Percentiles rank a stretch among this genome's conserved stretches.
Evolutionary conservation across 1,140 invertebrate species (phyloP).

Genomic region (Drosophila prosaltans): DNA sequence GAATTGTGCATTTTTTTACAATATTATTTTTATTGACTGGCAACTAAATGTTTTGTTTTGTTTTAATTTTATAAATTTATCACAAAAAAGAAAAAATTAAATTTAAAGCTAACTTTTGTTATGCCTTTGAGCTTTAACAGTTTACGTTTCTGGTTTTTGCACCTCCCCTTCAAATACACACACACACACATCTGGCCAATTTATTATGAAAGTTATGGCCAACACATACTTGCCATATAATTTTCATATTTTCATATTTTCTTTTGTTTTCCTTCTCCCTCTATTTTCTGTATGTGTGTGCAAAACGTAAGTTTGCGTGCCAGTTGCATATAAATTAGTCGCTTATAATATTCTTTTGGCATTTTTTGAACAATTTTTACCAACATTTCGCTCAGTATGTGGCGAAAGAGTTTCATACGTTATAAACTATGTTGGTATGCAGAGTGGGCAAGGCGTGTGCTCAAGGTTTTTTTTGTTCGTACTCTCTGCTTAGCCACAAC

Average conservation of each 20-base stretch:
- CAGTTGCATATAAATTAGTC: constrained; percentile 77
- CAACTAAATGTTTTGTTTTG: not conserved
- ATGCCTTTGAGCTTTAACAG: constrained; percentile 1
- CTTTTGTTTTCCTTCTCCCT: constrained; percentile 62
- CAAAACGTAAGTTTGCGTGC: constrained; percentile 81
- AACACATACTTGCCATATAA: constrained; percentile 77
- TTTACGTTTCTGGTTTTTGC: constrained; percentile 15
- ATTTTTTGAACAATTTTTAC: constrained; percentile 70
- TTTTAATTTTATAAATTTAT: constrained; percentile 5
- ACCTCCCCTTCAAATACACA: not conserved
- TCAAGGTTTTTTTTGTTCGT: constrained; percentile 54
- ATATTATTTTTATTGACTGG: not conserved
- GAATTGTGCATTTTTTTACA: not conserved
- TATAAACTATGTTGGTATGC: constrained; percentile 57
- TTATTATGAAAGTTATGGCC: constrained; percentile 75
- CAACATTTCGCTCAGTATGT: constrained; percentile 39
- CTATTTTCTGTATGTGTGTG: constrained; percentile 44
- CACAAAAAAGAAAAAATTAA: not conserved
- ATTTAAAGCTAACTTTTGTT: not conserved
- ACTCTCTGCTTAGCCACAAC: constrained; percentile 25
- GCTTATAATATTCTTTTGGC: constrained; percentile 82
- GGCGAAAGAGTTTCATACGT: constrained; percentile 80
- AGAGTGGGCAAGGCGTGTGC: constrained; percentile 56
- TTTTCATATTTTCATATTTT: constrained; percentile 81
- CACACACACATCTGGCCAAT: constrained; percentile 16